Conservation (phyloP, 2,888 invertebrate genomes). For the Liposcelis brunnea region DNA sequence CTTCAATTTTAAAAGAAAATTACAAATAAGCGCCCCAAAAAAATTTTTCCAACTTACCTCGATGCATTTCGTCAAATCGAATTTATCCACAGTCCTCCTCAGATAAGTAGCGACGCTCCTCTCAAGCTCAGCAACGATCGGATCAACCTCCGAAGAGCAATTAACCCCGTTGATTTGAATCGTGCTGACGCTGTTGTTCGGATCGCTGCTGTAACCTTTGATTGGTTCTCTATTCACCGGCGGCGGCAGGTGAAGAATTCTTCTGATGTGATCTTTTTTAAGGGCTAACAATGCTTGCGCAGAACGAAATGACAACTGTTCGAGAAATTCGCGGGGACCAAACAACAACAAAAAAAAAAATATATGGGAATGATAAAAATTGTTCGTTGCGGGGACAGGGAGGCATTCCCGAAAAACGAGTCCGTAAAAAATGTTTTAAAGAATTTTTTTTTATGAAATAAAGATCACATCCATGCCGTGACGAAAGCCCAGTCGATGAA, state of each 20-base stretch:
- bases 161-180: constrained; percentile 5
- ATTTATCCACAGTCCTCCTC: constrained; percentile 49
- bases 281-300: constrained; percentile 52
- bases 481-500: too few species aligned
- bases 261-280: constrained; percentile 52
- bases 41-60: constrained; percentile 26
- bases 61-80: constrained; percentile 32
- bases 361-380: not conserved
- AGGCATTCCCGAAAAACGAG: too few species aligned
- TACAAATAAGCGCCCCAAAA: too few species aligned
- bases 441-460: too few species aligned
- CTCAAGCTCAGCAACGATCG: constrained; percentile 32
- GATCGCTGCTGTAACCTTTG: not conserved
- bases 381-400: too few species aligned
- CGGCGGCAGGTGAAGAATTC: constrained; percentile 35
- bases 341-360: constrained; percentile 2
- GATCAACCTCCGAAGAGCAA: constrained; percentile 13
- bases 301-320: constrained; percentile 54
- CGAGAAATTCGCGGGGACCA: not conserved
- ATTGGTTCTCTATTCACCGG: too few species aligned
- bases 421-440: too few species aligned
- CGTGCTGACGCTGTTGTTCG: constrained; percentile 13
- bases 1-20: too few species aligned
- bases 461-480: too few species aligned
- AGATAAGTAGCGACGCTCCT: constrained; percentile 45